These are phyloP conservation scores for Redunca redunca DNA, from an alignment of 2,113 vertebrate species.

Conservation along the genomic window DNA sequence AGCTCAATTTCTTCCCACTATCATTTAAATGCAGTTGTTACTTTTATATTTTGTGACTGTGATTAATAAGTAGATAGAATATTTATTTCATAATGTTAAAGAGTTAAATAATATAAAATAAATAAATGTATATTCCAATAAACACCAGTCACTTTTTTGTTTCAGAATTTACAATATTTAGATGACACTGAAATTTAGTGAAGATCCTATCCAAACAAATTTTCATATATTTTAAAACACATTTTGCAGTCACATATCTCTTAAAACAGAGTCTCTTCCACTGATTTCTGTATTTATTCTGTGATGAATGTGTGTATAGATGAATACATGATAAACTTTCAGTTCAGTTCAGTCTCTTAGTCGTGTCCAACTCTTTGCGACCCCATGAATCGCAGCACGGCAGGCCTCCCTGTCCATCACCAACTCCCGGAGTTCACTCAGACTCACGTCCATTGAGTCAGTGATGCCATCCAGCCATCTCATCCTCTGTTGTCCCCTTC, in stretches of 20 bases:
- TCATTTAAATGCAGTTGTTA: background rate
- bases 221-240: background rate
- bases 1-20: background rate
- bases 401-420: too few relatives aligned
- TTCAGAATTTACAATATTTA: background rate
- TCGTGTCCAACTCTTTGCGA: rapidly evolving
- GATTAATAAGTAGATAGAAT: background rate
- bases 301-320: background rate
- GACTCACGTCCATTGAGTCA: rapidly evolving
- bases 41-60: background rate
- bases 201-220: background rate
- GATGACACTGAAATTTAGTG: background rate
- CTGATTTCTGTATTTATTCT: background rate
- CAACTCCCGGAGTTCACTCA: too few relatives aligned
- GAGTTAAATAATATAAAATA: background rate
- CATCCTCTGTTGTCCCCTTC: too few relatives aligned
- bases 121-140: background rate
- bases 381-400: too few relatives aligned
- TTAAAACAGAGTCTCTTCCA: background rate
- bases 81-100: background rate
- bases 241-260: background rate
- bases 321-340: background rate
- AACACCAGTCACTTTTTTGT: background rate
- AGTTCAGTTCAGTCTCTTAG: too few relatives aligned
- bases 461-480: too few relatives aligned